Conservation (phyloP, 2,113 vertebrate genomes). For the Crotophaga sulcirostris region DNA sequence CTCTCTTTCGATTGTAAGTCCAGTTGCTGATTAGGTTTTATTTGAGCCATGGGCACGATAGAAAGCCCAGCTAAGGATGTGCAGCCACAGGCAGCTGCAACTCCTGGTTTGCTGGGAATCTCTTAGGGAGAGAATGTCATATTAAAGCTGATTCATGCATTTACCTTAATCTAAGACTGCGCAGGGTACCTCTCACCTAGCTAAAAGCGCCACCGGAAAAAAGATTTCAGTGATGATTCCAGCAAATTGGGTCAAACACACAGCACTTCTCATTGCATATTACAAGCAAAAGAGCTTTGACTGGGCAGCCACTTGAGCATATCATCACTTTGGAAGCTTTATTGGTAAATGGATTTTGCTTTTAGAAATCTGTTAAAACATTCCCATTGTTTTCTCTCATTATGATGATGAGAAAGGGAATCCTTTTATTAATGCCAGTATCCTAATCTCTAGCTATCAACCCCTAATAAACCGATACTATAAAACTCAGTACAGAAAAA, state of each 20-base stretch:
- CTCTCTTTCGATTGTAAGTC: accelerated
- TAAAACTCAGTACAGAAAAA: slow-evolving; percentile 55
- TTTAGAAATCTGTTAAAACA: slow-evolving; percentile 6
- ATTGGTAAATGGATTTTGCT: neutral
- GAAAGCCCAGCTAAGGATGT: neutral
- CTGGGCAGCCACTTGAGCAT: neutral
- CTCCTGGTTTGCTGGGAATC: neutral
- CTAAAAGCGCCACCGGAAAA: neutral
- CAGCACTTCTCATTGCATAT: neutral
- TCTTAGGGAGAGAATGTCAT: neutral
- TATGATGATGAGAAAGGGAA: neutral
- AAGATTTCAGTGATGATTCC: neutral
- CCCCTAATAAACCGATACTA: slow-evolving; percentile 29
- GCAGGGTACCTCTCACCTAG: neutral
- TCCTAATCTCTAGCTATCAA: neutral
- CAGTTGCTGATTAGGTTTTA: neutral
- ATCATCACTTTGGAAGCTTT: neutral
- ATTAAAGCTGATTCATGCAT: neutral
- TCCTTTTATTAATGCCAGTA: slow-evolving; percentile 19
- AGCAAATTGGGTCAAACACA: neutral
- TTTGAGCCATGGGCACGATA: neutral
- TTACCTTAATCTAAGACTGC: neutral
- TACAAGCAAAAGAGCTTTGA: neutral
- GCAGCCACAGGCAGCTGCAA: neutral
- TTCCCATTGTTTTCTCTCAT: neutral